Evolutionary conservation across 1,140 invertebrate species (phyloP), one percentile per base, ranked within the genome.

Genomic region (Drosophila burlai): DNA sequence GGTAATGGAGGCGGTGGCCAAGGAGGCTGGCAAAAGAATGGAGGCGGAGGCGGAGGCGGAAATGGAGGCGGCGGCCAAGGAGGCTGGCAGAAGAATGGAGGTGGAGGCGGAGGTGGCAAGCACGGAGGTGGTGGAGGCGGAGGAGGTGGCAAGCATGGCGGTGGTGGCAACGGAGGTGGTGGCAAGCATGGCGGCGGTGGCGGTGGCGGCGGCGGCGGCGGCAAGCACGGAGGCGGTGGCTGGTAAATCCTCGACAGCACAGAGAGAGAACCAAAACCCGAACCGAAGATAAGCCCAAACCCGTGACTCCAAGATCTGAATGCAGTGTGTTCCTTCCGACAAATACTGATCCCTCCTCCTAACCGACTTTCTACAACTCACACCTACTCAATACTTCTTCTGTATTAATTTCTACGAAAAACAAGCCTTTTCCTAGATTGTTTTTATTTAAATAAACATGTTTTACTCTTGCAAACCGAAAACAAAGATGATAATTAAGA

Each of bases 181-280:
- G 38, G 65, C 36, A 68, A 68, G 46, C 64, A 67, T 15, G 34
- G 36, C 5, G 26, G 26, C 26, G 26, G 29, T 9, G 61, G 61
- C 8, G 64, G 64, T 11, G 34, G 34, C 4, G 36, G 49, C 18
- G 65, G 65, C 9, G 65, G 65, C 29, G 65, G 58, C 9, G 59
- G 65, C 36, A 68, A 68, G 46, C 66, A 69, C 7, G 66, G 65
- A 10, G 58, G 66, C 5, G 67, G 67, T 34, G 67, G 67, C 5
- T 69, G 67, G 67, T 69, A 69, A 54, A 67, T 36, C 7, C 46
- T 9, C 10, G 9, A 43, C 13, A 50, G 10, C 10, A 9, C 31
- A 52, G 34, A 21, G 31, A 45, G n/a, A 36, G 16, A 38, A 38
- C 24, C 26, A 40, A 26, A 55, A 16, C 15, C n/a, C 24, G 31